Base-by-base conservation (phyloP, 2,113 vertebrate genomes). In the Gnathonemus longibarbis region DNA sequence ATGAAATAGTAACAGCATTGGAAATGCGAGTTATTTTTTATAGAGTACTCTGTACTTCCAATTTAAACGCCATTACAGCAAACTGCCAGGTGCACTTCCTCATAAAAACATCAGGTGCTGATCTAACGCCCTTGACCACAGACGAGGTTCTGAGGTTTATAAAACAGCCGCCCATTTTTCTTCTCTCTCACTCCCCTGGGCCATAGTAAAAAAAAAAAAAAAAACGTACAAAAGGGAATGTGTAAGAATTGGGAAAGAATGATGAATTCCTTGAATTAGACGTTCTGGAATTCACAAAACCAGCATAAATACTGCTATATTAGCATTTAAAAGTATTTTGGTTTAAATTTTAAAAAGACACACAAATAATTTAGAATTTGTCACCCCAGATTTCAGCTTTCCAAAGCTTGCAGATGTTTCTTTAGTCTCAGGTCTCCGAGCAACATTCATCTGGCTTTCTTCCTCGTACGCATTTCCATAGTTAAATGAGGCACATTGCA, bases 81-180 rank as follows among this genome's bases (percentile, higher is more conserved):
- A 84, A n/a, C 83, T 84, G 42, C 39, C 74, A 80, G 74, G 74
- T 42, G 74, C 17, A 19, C 35, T 48, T 46, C 39, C 21, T 84
- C 42, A 10, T 84, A 45, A 84, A 84, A 46, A 10, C 39, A 45
- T 46, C 24, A 87, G 49, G 46, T 35, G 24, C 35, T 87, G 49
- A 52, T 87, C 84, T 35, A 50, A 27, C 3, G 84, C 27, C 84
- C 49, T 87, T 87, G 84, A 87, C n/a, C 84, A 87, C n/a, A 49
- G 48, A 53, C 27, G 31, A 53, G 50, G 50, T 53, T 87, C 35
- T 21, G 17, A 53, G 48, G 85, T 3, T 35, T 35, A 87, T 35
- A 15, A 35, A 80, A 19, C 35, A 13, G 85, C 3, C 27, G n/a
- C 50, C 42, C 83, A 84, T 80, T 80, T 80, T 42, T 42, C 74